Conservation (phyloP, 2,888 invertebrate species). For the Pseudococcus viburni region DNA sequence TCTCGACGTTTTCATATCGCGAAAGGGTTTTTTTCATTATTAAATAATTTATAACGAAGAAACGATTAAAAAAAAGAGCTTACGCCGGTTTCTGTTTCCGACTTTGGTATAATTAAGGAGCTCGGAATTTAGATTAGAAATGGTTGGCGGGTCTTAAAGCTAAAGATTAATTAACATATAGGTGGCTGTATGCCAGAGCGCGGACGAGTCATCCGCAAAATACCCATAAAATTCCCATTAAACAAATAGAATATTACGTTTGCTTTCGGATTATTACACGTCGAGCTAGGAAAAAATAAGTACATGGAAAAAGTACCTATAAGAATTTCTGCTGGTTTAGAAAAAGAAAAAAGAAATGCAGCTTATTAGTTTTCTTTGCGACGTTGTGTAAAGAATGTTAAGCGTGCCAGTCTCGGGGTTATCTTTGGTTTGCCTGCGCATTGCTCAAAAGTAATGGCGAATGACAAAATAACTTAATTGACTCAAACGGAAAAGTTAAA, state of each 20-base stretch:
- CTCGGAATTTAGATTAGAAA: constrained; percentile 54
- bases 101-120: constrained; percentile 58
- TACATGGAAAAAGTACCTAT: not conserved
- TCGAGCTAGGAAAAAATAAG: not conserved
- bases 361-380: not conserved
- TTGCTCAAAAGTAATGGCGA: not conserved
- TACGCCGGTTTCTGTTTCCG: constrained; percentile 60
- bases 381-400: not conserved
- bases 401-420: not conserved
- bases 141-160: constrained; percentile 35
- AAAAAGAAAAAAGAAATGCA: not conserved
- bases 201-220: constrained; percentile 41
- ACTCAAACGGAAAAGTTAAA: constrained; percentile 24
- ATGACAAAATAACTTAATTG: constrained; percentile 35
- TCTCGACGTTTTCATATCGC: constrained; percentile 23
- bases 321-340: not conserved
- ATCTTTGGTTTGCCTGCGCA: not conserved
- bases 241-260: constrained; percentile 17
- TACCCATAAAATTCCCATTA: constrained; percentile 59
- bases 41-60: constrained; percentile 31
- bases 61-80: constrained; percentile 28
- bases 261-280: constrained; percentile 22
- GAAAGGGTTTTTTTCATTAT: constrained; percentile 26
- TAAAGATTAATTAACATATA: constrained; percentile 64
- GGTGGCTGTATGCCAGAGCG: constrained; percentile 59